Conservation (phyloP, 2,888 invertebrate species). For the Orchestes rusci region DNA sequence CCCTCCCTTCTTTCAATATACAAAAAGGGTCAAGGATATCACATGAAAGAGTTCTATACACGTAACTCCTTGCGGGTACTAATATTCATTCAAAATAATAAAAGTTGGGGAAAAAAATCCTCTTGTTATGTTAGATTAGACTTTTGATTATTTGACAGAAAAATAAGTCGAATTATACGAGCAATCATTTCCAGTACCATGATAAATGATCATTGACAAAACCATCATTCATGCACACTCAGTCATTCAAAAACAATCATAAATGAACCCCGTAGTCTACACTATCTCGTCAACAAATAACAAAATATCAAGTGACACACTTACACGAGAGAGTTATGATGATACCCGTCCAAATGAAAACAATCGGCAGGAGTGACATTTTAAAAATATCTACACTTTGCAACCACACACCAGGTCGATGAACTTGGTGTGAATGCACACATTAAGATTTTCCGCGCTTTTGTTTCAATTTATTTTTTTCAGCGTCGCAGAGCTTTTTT, state of each 20-base stretch:
- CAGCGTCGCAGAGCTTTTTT: slow-evolving; percentile 13
- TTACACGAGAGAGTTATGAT: slow-evolving; percentile 21
- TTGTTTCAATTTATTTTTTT: slow-evolving; percentile 10
- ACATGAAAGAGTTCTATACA: no score
- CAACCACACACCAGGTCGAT: slow-evolving; percentile 18
- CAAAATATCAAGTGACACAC: slow-evolving; percentile 22
- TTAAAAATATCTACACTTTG: slow-evolving; percentile 26
- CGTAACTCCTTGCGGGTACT: no score
- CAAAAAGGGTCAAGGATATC: no score
- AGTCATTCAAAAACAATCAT: slow-evolving; percentile 14
- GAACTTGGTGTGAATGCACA: slow-evolving; percentile 21
- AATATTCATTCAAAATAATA: no score
- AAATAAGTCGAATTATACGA: no score
- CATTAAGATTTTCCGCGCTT: slow-evolving; percentile 21
- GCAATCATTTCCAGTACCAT: no score
- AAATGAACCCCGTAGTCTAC: slow-evolving; percentile 5
- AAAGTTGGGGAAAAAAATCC: no score
- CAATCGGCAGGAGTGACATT: slow-evolving; percentile 17
- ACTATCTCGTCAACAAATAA: slow-evolving; percentile 17
- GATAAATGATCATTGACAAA: no score
- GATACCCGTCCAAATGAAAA: slow-evolving; percentile 22
- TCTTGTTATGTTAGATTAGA: no score
- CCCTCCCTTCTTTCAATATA: no score
- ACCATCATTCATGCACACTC: no score
- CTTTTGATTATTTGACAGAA: no score